Evolutionary conservation across 2,113 vertebrate genomes (phyloP).

Genomic region (Callionymus lyra): DNA sequence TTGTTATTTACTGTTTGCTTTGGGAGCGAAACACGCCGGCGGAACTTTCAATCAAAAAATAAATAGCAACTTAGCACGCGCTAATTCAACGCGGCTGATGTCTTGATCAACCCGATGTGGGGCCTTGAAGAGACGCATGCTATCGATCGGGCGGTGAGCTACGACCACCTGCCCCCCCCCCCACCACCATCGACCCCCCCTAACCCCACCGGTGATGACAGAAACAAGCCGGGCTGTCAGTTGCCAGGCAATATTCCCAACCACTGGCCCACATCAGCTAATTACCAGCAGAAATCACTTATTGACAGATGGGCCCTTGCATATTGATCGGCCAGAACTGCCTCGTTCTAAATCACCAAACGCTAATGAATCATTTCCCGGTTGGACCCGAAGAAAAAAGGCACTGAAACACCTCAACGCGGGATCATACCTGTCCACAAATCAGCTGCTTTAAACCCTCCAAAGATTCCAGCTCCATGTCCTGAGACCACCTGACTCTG

Average conservation of each 20-base stretch:
- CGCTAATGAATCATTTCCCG: conserved; percentile 63
- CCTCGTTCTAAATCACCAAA: conserved; percentile 65
- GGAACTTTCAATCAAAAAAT: conserved; percentile 5
- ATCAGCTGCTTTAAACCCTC: conserved; percentile 26
- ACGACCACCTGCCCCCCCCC: conserved; percentile 50
- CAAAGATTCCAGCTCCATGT: conserved; percentile 21
- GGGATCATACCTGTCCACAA: conserved; percentile 50
- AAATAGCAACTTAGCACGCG: conserved; percentile 8
- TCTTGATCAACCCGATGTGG: conserved; percentile 44
- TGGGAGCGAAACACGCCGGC: conserved; percentile 6
- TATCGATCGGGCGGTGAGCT: conserved; percentile 46
- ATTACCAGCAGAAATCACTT: conserved; percentile 68
- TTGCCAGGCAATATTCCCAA: conserved; percentile 65
- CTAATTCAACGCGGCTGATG: conserved; percentile 24
- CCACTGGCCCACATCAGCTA: conserved; percentile 68
- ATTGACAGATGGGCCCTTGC: conserved; percentile 66
- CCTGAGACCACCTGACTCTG: conserved; percentile 7
- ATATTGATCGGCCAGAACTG: conserved; percentile 60
- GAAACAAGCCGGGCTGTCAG: conserved; percentile 61
- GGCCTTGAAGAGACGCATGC: conserved; percentile 40
- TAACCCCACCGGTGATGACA: conserved; percentile 39
- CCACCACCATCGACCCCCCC: no score
- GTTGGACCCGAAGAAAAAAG: conserved; percentile 33
- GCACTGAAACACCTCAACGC: conserved; percentile 38
- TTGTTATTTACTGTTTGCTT: not conserved